phyloP scores from a whole-genome alignment of 1,140 invertebrate species.

The Idris sp. region DNA sequence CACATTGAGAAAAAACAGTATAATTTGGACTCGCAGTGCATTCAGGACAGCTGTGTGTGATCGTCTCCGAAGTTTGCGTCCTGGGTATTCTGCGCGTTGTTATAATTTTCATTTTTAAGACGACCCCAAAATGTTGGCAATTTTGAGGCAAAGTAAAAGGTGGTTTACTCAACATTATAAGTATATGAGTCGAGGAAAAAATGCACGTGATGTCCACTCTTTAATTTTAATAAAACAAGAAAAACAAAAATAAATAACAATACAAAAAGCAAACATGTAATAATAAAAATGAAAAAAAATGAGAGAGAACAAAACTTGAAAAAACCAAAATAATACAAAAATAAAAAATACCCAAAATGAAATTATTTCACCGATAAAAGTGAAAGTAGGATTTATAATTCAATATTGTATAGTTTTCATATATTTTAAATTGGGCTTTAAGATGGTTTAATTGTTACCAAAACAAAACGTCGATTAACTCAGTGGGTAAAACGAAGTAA shows the following conservation, averaged over 20 bases:
- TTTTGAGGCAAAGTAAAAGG: conserved; percentile 77
- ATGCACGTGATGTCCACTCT: conserved; percentile 73
- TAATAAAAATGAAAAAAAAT: conserved; percentile 40
- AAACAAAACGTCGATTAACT: conserved; percentile 67
- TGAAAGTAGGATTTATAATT: conserved; percentile 79
- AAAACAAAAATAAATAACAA: conserved; percentile 56
- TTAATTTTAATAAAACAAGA: conserved; percentile 76
- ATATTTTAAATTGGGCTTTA: conserved; percentile 77
- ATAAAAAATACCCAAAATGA: conserved; percentile 36
- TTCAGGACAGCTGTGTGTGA: conserved; percentile 70
- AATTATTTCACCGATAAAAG: conserved; percentile 70
- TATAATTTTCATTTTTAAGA: conserved; percentile 61
- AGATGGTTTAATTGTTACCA: conserved; percentile 74
- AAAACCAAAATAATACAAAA: conserved; percentile 38
- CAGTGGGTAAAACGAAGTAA: conserved; percentile 55
- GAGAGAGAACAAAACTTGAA: conserved; percentile 61
- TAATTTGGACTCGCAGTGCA: conserved; percentile 68
- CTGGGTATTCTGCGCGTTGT: conserved; percentile 72
- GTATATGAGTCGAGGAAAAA: conserved; percentile 69
- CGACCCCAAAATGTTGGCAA: conserved; percentile 72
- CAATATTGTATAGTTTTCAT: conserved; percentile 76
- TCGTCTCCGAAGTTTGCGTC: conserved; percentile 69
- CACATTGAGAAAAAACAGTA: too few species aligned
- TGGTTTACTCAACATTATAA: conserved; percentile 75
- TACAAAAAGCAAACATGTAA: conserved; percentile 22